Evolutionary conservation across 2,888 invertebrate species (phyloP).

Genomic region (Eupelmus urozonus): DNA sequence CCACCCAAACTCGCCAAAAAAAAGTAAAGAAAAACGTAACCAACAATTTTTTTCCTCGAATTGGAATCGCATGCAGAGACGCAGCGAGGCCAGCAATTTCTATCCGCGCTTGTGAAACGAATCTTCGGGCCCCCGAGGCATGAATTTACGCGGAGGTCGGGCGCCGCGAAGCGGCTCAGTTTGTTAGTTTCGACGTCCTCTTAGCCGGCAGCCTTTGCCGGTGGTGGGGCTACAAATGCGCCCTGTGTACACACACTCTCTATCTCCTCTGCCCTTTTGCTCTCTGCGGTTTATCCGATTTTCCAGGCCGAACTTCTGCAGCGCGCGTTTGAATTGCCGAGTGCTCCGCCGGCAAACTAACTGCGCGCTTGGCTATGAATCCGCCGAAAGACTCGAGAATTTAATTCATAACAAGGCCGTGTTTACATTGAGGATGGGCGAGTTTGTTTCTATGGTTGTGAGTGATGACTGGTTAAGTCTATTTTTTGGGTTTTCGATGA

Average conservation of each 20-base stretch:
- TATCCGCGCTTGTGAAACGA: not conserved
- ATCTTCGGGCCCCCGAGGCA: not conserved
- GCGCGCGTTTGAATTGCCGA: constrained; percentile 33
- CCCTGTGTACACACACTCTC: not conserved
- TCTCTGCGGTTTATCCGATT: constrained; percentile 37
- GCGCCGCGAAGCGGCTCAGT: constrained; percentile 11
- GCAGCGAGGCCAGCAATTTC: not conserved
- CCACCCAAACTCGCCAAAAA: too few relatives aligned
- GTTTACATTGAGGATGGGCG: too few relatives aligned
- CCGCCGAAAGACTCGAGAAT: constrained; percentile 14
- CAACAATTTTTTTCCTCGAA: too few relatives aligned
- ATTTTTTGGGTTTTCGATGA: too few relatives aligned
- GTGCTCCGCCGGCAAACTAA: constrained; percentile 21
- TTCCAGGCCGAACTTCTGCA: constrained; percentile 20
- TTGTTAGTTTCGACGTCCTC: constrained; percentile 20
- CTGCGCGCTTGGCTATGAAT: constrained; percentile 43
- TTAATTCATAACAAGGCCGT: constrained; percentile 8
- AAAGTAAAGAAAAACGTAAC: too few relatives aligned
- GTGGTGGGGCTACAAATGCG: not conserved
- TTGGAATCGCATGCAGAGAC: too few relatives aligned
- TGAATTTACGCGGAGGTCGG: not conserved
- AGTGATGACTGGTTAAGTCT: too few relatives aligned
- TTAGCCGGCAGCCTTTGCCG: not conserved
- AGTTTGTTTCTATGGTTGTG: too few relatives aligned
- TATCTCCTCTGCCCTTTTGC: not conserved